Evolutionary conservation across 2,113 vertebrate genomes (phyloP).

Genomic region (Limanda limanda): DNA sequence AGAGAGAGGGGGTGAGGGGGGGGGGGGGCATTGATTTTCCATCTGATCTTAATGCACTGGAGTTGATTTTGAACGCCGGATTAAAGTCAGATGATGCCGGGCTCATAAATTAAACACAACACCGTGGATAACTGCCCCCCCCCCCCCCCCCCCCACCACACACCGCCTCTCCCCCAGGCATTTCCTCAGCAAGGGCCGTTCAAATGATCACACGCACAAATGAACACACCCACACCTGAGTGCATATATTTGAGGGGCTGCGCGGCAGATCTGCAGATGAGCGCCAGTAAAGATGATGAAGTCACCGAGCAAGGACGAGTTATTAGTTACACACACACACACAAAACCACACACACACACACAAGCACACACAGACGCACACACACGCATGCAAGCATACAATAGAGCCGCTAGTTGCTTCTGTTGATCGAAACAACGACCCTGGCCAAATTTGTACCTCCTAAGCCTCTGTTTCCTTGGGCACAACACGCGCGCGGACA

Average conservation of each 20-base stretch:
- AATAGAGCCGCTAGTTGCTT: neutral
- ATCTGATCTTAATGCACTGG: slow-evolving; percentile 26
- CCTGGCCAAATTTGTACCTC: slow-evolving; percentile 33
- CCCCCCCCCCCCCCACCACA: neutral
- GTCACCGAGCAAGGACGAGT: slow-evolving; percentile 38
- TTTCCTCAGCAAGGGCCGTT: neutral
- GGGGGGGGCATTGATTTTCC: slow-evolving; percentile 13
- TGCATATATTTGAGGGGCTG: slow-evolving; percentile 7
- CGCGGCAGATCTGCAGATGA: slow-evolving; percentile 39
- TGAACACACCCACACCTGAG: slow-evolving; percentile 17
- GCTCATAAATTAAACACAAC: slow-evolving; percentile 50
- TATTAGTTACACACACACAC: slow-evolving; percentile 25
- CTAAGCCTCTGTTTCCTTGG: slow-evolving; percentile 19
- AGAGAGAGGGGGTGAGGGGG: neutral
- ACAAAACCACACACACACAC: slow-evolving; percentile 11
- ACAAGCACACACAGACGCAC: neutral
- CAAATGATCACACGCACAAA: slow-evolving; percentile 24
- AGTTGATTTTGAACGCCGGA: slow-evolving; percentile 53
- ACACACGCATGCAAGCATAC: neutral
- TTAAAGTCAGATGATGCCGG: slow-evolving; percentile 50
- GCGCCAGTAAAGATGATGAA: slow-evolving; percentile 39
- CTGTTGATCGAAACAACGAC: slow-evolving; percentile 20
- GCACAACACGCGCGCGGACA: neutral
- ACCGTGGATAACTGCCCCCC: neutral
- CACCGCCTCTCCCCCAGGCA: neutral